Evolutionary conservation across 1,140 invertebrate genomes (phyloP), one percentile per base, ranked within the genome.

Genomic region (Whitmania pigra): DNA sequence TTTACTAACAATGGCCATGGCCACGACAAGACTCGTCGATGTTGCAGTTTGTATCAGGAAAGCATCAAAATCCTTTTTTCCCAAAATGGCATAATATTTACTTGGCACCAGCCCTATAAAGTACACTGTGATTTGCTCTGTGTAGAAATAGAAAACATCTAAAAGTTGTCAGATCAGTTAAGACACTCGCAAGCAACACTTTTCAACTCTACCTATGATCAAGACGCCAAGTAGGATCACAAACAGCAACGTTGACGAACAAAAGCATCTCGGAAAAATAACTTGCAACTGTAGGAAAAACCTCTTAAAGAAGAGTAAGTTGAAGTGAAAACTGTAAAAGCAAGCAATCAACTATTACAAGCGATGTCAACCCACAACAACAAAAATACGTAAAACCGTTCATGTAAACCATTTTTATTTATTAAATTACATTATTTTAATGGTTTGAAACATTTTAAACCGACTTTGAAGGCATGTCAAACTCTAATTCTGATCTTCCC

Each of bases 41-140:
- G 77, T 77, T 0, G 81, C 49, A 20, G 82, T 81, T 27, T 80
- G 78, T 13, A 71, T 73, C 72, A 77, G 77, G 76, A 87, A 87
- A 9, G 76, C 81, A 25, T 76, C 27, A 27, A 76, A 73, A 76
- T 86, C 82, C 74, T 84, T 84, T n/a, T 83, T 78, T 3, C 81
- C 82, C 17, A 87, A 76, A 7, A 84, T 81, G 75, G 81, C 79
- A 76, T 85, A 86, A 77, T 82, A 87, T 60, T 80, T 77, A 73
- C 85, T 85, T 6, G 85, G 78, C 36, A 87, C 79, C 6, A 86
- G 73, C 17, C 86, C 86, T 69, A 86, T 81, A 73, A 82, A 78
- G 75, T 85, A 86, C 43, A 84, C 81, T 20, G 86, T 70, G 74
- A 80, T 81, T 76, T 86, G 83, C 71, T 85, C 84, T 82, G 78